Evolutionary conservation across 1,140 invertebrate species (phyloP).

Genomic region (Diabrotica virgifera): DNA sequence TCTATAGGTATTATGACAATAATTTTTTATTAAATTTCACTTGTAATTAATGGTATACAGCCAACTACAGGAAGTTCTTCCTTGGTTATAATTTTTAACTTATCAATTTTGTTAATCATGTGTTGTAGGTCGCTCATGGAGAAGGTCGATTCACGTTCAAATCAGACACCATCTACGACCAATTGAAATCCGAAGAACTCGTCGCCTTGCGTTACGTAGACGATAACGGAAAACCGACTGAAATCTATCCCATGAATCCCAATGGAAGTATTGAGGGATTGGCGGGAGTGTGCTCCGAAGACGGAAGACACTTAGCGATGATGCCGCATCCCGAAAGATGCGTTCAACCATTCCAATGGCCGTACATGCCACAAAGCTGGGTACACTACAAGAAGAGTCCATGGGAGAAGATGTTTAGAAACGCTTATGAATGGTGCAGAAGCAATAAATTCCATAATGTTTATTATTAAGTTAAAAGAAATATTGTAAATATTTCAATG

Average conservation of each 20-base stretch:
- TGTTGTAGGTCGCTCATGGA: slow-evolving; percentile 70
- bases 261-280: slow-evolving; percentile 85
- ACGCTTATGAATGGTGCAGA: slow-evolving; percentile 81
- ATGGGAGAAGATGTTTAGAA: slow-evolving; percentile 89
- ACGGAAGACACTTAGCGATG: slow-evolving; percentile 92
- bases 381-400: slow-evolving; percentile 63
- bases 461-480: slow-evolving; percentile 29
- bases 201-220: slow-evolving; percentile 81
- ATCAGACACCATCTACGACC: slow-evolving; percentile 53
- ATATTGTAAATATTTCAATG: background rate
- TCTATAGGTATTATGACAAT: no score
- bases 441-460: slow-evolving; percentile 28
- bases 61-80: no score
- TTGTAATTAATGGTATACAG: no score
- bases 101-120: no score
- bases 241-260: slow-evolving; percentile 88
- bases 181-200: slow-evolving; percentile 61
- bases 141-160: slow-evolving; percentile 78
- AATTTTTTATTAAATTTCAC: no score
- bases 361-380: slow-evolving; percentile 62
- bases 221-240: slow-evolving; percentile 72
- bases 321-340: slow-evolving; percentile 98
- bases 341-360: slow-evolving; percentile 81
- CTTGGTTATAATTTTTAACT: no score
- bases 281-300: slow-evolving; percentile 81